Evolutionary conservation across 2,113 vertebrate genomes (phyloP), one percentile per base, ranked within the genome.

Genomic region (Engraulis encrasicolus): DNA sequence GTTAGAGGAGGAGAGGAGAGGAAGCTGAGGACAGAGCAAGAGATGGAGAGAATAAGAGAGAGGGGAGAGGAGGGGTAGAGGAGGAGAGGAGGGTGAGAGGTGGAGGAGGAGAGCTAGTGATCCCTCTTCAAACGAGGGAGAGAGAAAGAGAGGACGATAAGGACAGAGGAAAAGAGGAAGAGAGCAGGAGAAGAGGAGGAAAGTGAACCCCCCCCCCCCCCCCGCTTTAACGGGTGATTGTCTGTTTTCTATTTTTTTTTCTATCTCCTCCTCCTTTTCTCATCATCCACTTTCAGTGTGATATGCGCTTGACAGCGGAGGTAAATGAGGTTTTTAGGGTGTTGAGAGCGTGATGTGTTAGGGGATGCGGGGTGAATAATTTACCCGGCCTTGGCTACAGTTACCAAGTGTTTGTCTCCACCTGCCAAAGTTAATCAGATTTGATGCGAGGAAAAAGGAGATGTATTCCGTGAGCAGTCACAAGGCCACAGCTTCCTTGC

Each of bases 361-460:
- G 40, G 40, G 40, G 40, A 45, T 5, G 61, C 14, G 66, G 19
- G 11, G 77, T 81, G 81, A 88, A 85, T 83, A 85, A 84, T 83
- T 85, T 23, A 77, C 31, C 71, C 34, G 78, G 77, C 86, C 86
- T 87, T 85, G 84, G 48, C 31, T 49, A 82, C 48, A 27, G 61
- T 45, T 78, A 19, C 23, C 58, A 54, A 66, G 61, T 66, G 71
- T 85, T 85, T 84, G 23, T 82, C 78, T 77, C 23, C 14, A 40
- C n/a, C 40, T 50, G 34, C 36, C 31, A 78, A 40, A 37, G 37
- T 81, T 83, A 85, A 86, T 81, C 78, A 83, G 78, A 36, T 82
- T 50, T 58, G 82, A 85, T 45, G 50, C 36, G n/a, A 45, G 61
- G 45, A 31, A 45, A n/a, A 82, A 31, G 50, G 80, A 71, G 66